Percentiles rank a stretch among this genome's conserved stretches.
Conservation (phyloP, 1,140 invertebrate species). For the Orius insidiosus region DNA sequence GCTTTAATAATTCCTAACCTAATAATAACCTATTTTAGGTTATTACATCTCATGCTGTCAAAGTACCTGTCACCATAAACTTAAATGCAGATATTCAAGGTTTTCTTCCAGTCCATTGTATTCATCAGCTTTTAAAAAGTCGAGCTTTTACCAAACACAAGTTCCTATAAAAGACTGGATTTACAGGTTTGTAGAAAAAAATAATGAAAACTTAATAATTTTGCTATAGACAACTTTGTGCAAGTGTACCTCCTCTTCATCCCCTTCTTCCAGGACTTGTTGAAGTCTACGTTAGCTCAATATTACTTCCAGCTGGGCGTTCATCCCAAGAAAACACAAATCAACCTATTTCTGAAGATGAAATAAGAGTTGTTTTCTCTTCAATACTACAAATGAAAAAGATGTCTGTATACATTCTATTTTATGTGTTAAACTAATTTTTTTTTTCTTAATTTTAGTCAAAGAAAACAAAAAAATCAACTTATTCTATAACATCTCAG, state of each 20-base stretch:
- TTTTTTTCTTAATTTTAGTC: conserved; percentile 62
- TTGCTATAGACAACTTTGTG: conserved; percentile 62
- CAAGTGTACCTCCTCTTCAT: conserved; percentile 71
- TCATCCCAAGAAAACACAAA: conserved; percentile 45
- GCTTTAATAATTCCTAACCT: background rate
- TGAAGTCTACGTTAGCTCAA: conserved; percentile 89
- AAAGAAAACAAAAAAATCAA: conserved; percentile 6
- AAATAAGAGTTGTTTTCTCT: conserved; percentile 73
- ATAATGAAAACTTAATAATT: background rate
- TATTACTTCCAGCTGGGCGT: conserved; percentile 61
- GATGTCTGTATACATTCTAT: background rate
- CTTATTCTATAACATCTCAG: conserved; percentile 62
- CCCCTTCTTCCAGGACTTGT: conserved; percentile 83
- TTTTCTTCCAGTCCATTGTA: conserved; percentile 92
- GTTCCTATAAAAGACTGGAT: conserved; percentile 24
- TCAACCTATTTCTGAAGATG: conserved; percentile 77
- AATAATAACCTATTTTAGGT: conserved; percentile 53
- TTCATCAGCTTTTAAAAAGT: conserved; percentile 88
- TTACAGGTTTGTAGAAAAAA: conserved; percentile 18
- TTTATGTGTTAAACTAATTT: conserved; percentile 52
- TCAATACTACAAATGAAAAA: conserved; percentile 33
- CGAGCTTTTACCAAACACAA: conserved; percentile 88
- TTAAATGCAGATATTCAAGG: conserved; percentile 78
- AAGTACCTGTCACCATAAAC: conserved; percentile 81
- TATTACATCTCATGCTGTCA: conserved; percentile 86